These are phyloP conservation scores for Antrozous pallidus DNA, from an alignment of 2,797 vertebrate genomes.

Conservation along the genomic window DNA sequence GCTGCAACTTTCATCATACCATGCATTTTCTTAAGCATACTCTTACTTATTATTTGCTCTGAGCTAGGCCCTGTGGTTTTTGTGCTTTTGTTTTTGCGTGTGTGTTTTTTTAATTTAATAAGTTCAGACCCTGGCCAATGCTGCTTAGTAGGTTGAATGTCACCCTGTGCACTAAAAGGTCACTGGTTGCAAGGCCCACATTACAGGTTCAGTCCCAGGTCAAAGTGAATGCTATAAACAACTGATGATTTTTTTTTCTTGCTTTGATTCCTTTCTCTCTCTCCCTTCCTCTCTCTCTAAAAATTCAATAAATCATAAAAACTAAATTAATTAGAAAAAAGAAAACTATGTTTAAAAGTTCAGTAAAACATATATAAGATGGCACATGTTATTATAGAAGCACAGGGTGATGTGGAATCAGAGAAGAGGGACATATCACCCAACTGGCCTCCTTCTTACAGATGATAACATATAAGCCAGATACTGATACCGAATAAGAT, in stretches of 20 bases:
- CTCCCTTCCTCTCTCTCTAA: no score
- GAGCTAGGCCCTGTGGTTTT: background rate
- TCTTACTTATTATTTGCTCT: background rate
- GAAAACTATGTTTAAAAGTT: background rate
- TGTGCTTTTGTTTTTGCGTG: background rate
- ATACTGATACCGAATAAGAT: background rate
- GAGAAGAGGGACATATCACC: background rate
- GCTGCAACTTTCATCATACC: background rate
- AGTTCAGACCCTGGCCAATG: no score
- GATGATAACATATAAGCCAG: background rate
- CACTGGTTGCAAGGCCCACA: no score
- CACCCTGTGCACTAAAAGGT: no score
- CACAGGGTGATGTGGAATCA: background rate
- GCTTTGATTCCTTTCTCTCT: no score
- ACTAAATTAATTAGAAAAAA: no score
- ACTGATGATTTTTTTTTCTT: no score
- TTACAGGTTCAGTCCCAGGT: no score
- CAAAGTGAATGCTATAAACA: no score
- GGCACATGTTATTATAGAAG: background rate
- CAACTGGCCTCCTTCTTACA: background rate
- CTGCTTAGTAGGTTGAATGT: no score
- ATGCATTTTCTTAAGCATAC: background rate
- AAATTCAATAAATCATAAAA: no score
- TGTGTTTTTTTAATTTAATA: no score
- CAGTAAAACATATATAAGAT: background rate